Evolutionary conservation across 2,113 vertebrate genomes (phyloP), one percentile per base, ranked within the genome.

Genomic region (Eupsittula cactorum): DNA sequence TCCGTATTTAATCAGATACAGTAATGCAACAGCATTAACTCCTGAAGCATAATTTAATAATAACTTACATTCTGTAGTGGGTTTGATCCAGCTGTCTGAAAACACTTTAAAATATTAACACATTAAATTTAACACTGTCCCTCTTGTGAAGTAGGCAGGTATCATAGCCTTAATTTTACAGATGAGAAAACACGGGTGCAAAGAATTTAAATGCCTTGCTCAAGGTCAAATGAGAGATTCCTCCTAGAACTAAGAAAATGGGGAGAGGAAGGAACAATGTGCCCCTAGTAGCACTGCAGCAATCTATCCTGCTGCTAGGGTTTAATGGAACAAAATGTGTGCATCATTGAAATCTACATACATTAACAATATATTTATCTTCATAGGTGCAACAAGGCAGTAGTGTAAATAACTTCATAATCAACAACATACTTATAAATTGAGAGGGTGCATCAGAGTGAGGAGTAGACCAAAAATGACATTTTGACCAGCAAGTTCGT

Each of bases 131-230:
- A 93, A 93, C 94, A 81, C 50, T 95, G 63, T 91, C 81, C 62
- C 23, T 84, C 86, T 92, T 94, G 65, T 93, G 95, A 93, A 80
- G 81, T 82, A 94, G 88, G 74, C 93, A 89, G 91, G 53, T 81
- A 93, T 96, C 96, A 92, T 77, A 91, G 67, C 49, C 88, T 86
- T 95, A 94, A 96, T 94, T 95, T 95, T 97, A 94, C 96, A 96
- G 92, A 93, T 94, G 95, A 85, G 83, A 73, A 93, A 82, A 91
- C 86, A 94, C 41, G 88, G 87, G 23, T 79, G 1, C 13, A 65
- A 86, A 94, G 78, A 96, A 89, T 92, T 95, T 94, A 92, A 97
- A 92, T 96, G 83, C 27, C 59, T 96, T 63, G 37, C 57, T 53
- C 88, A 97, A 96, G 95, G 96, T 95, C 96, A 96, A 93, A 96